Percentiles rank a stretch among this genome's conserved stretches.
Conservation (phyloP, 2,888 invertebrate species). For the Drosophila mayaguana region DNA sequence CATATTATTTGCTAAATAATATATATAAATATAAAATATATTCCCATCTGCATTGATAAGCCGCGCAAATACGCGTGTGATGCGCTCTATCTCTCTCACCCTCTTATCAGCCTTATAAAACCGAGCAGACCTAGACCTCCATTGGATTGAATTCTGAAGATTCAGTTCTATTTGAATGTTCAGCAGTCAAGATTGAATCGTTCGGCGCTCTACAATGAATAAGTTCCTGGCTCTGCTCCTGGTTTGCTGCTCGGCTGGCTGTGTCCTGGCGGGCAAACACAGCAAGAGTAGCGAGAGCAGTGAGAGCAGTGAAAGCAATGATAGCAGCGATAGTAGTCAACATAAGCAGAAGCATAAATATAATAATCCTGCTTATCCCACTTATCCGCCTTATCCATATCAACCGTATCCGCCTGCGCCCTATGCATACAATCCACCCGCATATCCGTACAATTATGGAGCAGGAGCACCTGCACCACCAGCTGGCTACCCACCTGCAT, state of each 20-base stretch:
- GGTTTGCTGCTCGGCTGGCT: conserved; percentile 11
- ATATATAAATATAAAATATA: conserved; percentile 1
- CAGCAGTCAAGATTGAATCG: conserved; percentile 2
- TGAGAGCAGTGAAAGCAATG: conserved; percentile 31
- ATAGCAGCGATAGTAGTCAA: conserved; percentile 2
- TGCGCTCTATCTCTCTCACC: not conserved
- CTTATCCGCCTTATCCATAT: conserved; percentile 21
- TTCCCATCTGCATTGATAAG: conserved; percentile 7
- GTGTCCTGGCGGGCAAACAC: conserved; percentile 40
- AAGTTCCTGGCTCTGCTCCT: conserved; percentile 40
- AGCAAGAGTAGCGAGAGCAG: conserved; percentile 47
- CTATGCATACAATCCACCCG: conserved; percentile 8
- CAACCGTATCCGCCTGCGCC: conserved; percentile 1
- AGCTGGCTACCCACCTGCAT: conserved; percentile 1
- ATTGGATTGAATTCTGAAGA: not conserved
- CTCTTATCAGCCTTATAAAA: conserved; percentile 3
- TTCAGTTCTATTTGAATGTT: conserved; percentile 2
- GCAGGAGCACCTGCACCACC: conserved; percentile 1
- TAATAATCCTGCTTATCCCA: conserved; percentile 47
- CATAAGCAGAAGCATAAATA: conserved; percentile 41
- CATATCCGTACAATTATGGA: conserved; percentile 5
- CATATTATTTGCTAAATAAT: not conserved
- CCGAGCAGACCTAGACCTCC: not conserved
- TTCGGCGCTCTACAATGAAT: conserved; percentile 17
- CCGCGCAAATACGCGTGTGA: not conserved